These are phyloP conservation scores for Trinorchestia longiramus DNA, from an alignment of 1,140 invertebrate species.

Conservation along the genomic window DNA sequence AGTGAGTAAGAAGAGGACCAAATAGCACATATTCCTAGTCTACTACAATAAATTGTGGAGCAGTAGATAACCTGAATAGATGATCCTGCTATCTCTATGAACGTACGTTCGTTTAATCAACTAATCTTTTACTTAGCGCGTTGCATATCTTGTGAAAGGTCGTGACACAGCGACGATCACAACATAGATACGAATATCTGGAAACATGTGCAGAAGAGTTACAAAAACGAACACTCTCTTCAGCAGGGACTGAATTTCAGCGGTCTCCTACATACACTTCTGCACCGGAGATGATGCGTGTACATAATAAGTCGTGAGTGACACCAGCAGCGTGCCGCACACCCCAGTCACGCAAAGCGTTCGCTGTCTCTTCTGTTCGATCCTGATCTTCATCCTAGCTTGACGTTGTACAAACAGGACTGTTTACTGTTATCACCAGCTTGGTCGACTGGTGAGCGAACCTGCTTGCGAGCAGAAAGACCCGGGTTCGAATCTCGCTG, in stretches of 20 bases:
- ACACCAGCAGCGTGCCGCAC: background rate
- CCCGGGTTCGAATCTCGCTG: too few species aligned
- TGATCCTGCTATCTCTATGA: background rate
- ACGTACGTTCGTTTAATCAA: background rate
- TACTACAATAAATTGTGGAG: background rate
- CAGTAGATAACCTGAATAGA: background rate
- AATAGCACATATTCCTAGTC: background rate
- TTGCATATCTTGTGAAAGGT: background rate
- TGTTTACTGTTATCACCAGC: too few species aligned
- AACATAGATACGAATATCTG: background rate
- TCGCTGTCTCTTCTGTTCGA: background rate
- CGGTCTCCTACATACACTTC: background rate
- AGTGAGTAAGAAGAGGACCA: background rate
- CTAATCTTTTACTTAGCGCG: background rate
- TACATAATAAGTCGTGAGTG: background rate
- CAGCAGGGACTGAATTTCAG: background rate
- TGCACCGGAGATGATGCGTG: background rate
- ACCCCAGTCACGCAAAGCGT: background rate
- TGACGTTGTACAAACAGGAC: background rate
- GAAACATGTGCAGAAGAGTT: background rate
- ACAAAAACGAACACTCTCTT: background rate
- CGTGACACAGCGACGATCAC: too few species aligned
- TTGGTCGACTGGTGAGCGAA: too few species aligned
- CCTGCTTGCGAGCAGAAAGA: background rate
- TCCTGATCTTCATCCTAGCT: background rate